Evolutionary conservation across 2,113 vertebrate species (phyloP), one percentile per base, ranked within the genome.

Genomic region (Gopherus flavomarginatus): DNA sequence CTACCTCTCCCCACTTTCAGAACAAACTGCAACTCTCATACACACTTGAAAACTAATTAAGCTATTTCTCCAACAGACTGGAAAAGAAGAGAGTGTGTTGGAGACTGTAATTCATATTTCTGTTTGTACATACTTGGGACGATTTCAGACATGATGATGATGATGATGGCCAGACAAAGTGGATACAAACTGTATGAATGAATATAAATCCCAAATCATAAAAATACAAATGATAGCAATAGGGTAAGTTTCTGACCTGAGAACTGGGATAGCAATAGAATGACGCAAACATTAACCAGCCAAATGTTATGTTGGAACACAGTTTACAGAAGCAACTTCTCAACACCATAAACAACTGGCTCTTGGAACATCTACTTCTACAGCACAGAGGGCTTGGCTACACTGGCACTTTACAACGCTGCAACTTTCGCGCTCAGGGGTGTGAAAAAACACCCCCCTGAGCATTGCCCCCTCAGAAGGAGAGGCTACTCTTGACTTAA

Each of bases 41-140:
- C 31, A 88, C 13, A 17, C 12, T 62, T 92, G 83, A 85, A 49
- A 93, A 91, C 1, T 54, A 85, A 75, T 6, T 26, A 10, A 87
- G 72, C 29, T 44, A 87, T 86, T 89, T 95, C 38, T 93, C 11
- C 62, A 85, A 85, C 11, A 92, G 35, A 91, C 59, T 75, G 24
- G 19, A 88, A 86, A 90, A 86, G 59, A 84, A n/a, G 82, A 5
- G 35, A 3, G 42, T 13, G 13, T 8, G 13, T 8, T 90, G 62
- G 0, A 0, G 90, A 90, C 81, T 80, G 50, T 14, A 65, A 57
- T 57, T 29, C 75, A 65, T 93, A 49, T 42, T 93, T 47, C 27
- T 83, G 29, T 57, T 83, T 94, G 92, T 78, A 85, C 12, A 57
- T 12, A 57, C 11, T 59, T 59, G 86, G 47, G 72, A 87, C 21